Base-by-base conservation (phyloP, 2,797 vertebrate genomes). In the Tenualosa ilisha region DNA sequence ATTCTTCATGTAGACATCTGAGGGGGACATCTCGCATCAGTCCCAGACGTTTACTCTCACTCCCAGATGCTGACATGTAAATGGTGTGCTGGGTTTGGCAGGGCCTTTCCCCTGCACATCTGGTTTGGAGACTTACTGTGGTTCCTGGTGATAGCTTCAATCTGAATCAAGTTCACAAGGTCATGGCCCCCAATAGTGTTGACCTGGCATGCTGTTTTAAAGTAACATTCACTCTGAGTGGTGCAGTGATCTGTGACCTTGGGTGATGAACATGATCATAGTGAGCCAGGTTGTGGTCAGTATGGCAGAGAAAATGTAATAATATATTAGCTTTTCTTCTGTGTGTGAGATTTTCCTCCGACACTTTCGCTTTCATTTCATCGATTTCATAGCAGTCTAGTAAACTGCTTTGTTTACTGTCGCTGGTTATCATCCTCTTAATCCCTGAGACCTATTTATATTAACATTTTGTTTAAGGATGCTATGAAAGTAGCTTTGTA, bases 1-100 rank as follows among this genome's bases (percentile, higher is more conserved):
- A 63, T 11, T 63, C 59, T 63, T 24, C 59, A 63, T 63, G 59
- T 63, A 63, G 59, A 63, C 59, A 63, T 63, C 59, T 63, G 59
- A 63, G 59, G 59, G 24, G 59, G 59, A 63, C 59, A 24, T 63
- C 9, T 24, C n/a, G 2, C 22, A 63, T 24, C n/a, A 24, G n/a
- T 63, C n/a, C n/a, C 59, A 63, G 59, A 63, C 59, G 59, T 63
- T 24, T 63, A n/a, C 59, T 24, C 59, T 63, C 59, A 63, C 59
- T 63, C 7, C 59, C 59, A 24, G n/a, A 24, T 63, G 59, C 59
- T 63, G 59, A 26, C 59, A 63, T 24, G 59, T n/a, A 24, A 63
- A n/a, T 63, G 7, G 6, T 24, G 59, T 63, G 59, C 9, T 7
- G 8, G 59, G n/a, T 63, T 63, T 8, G 59, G 6, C 50, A 51